Conservation (phyloP, 2,888 invertebrate species). For the Anarsia innoxiella region DNA sequence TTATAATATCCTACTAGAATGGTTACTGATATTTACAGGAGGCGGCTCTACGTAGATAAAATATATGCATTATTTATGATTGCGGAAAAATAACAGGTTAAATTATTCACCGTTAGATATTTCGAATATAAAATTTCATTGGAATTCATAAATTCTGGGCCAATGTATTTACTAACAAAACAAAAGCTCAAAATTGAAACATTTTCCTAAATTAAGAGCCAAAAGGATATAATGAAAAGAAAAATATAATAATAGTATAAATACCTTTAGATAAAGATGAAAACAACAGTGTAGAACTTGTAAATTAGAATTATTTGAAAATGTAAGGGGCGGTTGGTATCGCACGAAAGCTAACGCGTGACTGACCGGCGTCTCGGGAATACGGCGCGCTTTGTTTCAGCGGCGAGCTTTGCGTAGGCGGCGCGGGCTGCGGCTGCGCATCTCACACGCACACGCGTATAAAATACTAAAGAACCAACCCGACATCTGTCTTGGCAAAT, state of each 20-base stretch:
- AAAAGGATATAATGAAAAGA: too few species aligned
- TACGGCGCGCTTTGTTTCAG: conserved; percentile 53
- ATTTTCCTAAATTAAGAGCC: too few species aligned
- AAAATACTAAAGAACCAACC: too few species aligned
- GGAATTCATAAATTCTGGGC: too few species aligned
- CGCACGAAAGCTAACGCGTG: conserved; percentile 50
- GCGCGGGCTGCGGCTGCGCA: conserved; percentile 36
- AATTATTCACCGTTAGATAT: too few species aligned
- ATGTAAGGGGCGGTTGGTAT: conserved; percentile 38
- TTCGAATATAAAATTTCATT: too few species aligned
- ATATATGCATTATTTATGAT: neutral
- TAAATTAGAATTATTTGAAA: conserved; percentile 6
- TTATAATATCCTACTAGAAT: too few species aligned
- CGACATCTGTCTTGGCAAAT: conserved; percentile 63
- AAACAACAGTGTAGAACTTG: conserved; percentile 6
- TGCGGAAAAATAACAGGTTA: neutral
- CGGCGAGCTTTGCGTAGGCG: conserved; percentile 55
- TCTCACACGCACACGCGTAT: conserved; percentile 6
- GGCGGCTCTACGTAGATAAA: too few species aligned
- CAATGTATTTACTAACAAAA: too few species aligned
- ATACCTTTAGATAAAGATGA: conserved; percentile 27
- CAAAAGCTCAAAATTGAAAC: too few species aligned
- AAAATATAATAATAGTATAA: conserved; percentile 18
- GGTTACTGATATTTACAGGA: too few species aligned
- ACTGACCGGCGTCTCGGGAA: conserved; percentile 43